Conservation (phyloP, 2,888 invertebrate genomes). For the Ecliptopera silaceata region DNA sequence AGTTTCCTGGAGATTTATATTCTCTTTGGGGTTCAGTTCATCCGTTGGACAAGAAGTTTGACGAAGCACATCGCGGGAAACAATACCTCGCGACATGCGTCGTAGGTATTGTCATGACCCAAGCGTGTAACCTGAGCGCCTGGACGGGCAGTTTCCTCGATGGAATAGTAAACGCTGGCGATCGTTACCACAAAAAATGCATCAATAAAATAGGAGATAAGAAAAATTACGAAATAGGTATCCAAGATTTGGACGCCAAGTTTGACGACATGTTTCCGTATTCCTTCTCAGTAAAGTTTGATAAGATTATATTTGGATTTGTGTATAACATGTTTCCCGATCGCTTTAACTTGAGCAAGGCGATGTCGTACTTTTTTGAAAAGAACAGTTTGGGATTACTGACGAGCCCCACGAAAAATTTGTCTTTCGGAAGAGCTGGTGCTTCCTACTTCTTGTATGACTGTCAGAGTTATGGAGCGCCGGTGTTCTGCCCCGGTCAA, state of each 20-base stretch:
- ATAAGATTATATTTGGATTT: slow-evolving; percentile 83
- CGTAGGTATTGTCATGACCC: slow-evolving; percentile 82
- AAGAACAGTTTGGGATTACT: slow-evolving; percentile 79
- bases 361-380: slow-evolving; percentile 83
- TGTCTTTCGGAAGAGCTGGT: slow-evolving; percentile 77
- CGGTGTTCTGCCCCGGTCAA: slow-evolving; percentile 83
- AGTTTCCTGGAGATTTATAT: slow-evolving; percentile 86
- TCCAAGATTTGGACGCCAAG: slow-evolving; percentile 81
- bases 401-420: slow-evolving; percentile 77
- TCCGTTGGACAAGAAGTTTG: slow-evolving; percentile 83
- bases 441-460: slow-evolving; percentile 87
- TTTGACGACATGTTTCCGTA: slow-evolving; percentile 83
- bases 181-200: slow-evolving; percentile 81
- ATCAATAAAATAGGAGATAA: slow-evolving; percentile 62
- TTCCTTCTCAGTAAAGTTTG: slow-evolving; percentile 80
- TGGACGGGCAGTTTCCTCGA: slow-evolving; percentile 86
- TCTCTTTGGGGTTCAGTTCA: slow-evolving; percentile 87
- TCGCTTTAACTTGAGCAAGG: slow-evolving; percentile 85
- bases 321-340: slow-evolving; percentile 82
- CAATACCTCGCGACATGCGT: slow-evolving; percentile 85
- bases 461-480: slow-evolving; percentile 84
- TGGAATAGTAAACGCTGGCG: slow-evolving; percentile 84
- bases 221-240: slow-evolving; percentile 80
- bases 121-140: slow-evolving; percentile 83
- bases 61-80: slow-evolving; percentile 80